Base-by-base conservation (phyloP, 2,113 vertebrate species). In the Tringa solitaria region DNA sequence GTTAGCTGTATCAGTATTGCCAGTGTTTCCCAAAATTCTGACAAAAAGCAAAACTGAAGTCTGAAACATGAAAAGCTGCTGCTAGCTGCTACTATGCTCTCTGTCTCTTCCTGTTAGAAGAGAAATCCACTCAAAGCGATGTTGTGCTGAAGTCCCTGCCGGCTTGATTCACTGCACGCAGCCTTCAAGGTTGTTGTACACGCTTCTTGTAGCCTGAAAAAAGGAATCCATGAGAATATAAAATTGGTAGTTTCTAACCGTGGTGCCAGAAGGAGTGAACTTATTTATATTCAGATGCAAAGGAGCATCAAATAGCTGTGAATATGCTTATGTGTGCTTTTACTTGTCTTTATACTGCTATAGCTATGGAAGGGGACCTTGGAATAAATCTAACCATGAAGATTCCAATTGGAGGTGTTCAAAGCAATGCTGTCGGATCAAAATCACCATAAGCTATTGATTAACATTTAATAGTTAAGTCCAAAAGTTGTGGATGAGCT, bases 11-110 rank as follows among this genome's bases (percentile, higher is more conserved):
- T 45, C 54, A 46, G 45, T 37, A 65, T 35, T 3, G 0, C 68
- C 56, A 53, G 32, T 16, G 48, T 33, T 94, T 82, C 78, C 78
- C 59, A 46, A 76, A 94, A 57, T 83, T 85, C 68, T 48, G 50
- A 72, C 84, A 84, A 33, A 89, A 64, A 78, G 53, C 77, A 79
- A 81, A 65, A 43, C 30, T 27, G 65, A 82, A 88, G 87, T 18
- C 24, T 51, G 81, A 43, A 64, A 92, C 63, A 45, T 74, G 75
- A 86, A 80, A 90, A 81, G 59, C 50, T 85, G 73, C 50, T 90
- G 59, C 73, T 93, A 53, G 73, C 50, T 90, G 59, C 73, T 93
- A 53, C 90, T 77, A 1, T 73, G 70, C 6, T 5, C 23, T 45
- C 57, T 45, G 48, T 82, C 87, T 86, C 61, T 85, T 78, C 85